Evolutionary conservation across 2,113 vertebrate species (phyloP).

Genomic region (Ondatra zibethicus): DNA sequence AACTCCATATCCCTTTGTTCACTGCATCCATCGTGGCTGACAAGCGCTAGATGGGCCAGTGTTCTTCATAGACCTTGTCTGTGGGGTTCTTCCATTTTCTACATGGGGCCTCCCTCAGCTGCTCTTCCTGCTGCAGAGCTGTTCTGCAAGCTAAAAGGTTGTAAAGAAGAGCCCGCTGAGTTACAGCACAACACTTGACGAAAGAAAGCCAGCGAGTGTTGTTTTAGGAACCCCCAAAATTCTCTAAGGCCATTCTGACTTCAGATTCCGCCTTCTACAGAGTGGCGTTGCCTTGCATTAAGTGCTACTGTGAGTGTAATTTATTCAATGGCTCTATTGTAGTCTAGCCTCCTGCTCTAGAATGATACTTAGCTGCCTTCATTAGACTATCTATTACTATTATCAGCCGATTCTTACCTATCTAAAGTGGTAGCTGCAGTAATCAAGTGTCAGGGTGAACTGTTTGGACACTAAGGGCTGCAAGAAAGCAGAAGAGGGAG

Average conservation of each 20-base stretch:
- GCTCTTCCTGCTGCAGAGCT: background rate
- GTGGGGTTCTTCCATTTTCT: background rate
- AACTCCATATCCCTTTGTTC: background rate
- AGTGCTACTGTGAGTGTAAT: constrained; percentile 8
- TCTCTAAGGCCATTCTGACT: constrained; percentile 2
- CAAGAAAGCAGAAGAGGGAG: background rate
- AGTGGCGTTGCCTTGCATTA: constrained; percentile 1
- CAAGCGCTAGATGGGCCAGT: background rate
- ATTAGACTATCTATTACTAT: constrained; percentile 41
- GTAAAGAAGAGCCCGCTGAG: background rate
- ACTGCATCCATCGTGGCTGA: background rate
- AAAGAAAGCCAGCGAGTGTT: constrained; percentile 3
- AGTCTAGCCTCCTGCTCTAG: constrained; percentile 23
- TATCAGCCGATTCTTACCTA: constrained; percentile 32
- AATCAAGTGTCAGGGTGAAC: constrained; percentile 24
- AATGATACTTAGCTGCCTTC: constrained; percentile 47
- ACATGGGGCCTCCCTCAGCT: background rate
- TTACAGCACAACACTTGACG: background rate
- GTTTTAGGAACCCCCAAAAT: background rate
- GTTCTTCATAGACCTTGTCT: background rate
- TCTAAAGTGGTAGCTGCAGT: constrained; percentile 14
- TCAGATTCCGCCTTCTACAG: constrained; percentile 47
- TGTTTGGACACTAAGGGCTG: background rate
- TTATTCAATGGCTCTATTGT: constrained; percentile 26
- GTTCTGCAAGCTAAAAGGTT: background rate